These are phyloP conservation scores for Oceanodroma leucorhoa DNA, from an alignment of 2,797 vertebrate genomes.

Conservation along the genomic window DNA sequence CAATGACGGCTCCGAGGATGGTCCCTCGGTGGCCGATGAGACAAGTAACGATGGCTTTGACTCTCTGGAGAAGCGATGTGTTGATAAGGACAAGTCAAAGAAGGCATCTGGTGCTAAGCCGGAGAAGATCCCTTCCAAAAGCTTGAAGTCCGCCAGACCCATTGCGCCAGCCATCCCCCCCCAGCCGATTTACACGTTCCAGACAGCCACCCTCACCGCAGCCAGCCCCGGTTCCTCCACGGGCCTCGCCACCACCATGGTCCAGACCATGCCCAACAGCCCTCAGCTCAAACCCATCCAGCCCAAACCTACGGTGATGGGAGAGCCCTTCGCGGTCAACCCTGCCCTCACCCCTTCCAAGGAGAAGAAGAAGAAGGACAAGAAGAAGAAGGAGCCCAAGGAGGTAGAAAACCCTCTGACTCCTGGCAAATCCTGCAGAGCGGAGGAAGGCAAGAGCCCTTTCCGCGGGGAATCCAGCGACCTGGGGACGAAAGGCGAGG, in stretches of 20 bases:
- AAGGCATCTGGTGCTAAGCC: conserved; percentile 84
- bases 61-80: conserved; percentile 84
- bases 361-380: conserved; percentile 97
- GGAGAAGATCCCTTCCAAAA: conserved; percentile 92
- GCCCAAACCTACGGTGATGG: conserved; percentile 88
- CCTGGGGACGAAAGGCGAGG: conserved; percentile 82
- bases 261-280: conserved; percentile 91
- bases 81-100: conserved; percentile 88
- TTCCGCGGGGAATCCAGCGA: conserved; percentile 85
- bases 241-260: conserved; percentile 82
- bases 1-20: conserved; percentile 93
- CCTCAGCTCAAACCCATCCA: conserved; percentile 93
- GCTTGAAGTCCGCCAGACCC: conserved; percentile 89
- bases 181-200: conserved; percentile 88
- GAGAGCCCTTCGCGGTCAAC: conserved; percentile 84
- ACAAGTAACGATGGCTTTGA: conserved; percentile 94
- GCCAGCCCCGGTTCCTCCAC: conserved; percentile 86
- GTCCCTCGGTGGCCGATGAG: conserved; percentile 89
- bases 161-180: conserved; percentile 86
- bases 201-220: conserved; percentile 84
- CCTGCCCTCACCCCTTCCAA: conserved; percentile 87
- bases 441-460: conserved; percentile 89
- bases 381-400: conserved; percentile 91
- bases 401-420: conserved; percentile 89
- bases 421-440: conserved; percentile 85